A percentile compares a stretch with the other conserved stretches of the same genome.
Evolutionary conservation across 2,888 invertebrate species (phyloP).

Genomic region (Mechanitis messenoides): DNA sequence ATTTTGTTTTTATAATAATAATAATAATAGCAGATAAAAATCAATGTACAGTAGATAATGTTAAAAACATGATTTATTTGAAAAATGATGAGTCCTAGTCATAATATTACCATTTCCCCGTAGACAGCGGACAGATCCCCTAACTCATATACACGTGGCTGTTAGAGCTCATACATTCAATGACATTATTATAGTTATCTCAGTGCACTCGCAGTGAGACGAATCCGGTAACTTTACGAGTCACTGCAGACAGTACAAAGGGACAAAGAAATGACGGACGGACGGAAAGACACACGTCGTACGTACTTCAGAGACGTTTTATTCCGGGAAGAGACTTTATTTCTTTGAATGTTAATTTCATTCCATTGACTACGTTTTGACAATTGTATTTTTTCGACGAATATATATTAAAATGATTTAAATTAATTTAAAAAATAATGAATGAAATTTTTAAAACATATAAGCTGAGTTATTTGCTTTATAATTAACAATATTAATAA

Average conservation of each 20-base stretch:
- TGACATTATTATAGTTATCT: slow-evolving; percentile 9
- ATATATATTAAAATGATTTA: too few relatives aligned
- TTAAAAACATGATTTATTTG: background rate
- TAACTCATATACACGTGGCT: slow-evolving; percentile 1
- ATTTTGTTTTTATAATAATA: too few relatives aligned
- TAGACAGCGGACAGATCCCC: slow-evolving; percentile 6
- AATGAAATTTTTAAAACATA: too few relatives aligned
- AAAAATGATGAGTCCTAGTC: background rate
- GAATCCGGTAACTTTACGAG: slow-evolving; percentile 25
- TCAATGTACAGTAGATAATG: too few relatives aligned
- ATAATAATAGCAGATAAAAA: too few relatives aligned
- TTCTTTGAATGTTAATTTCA: slow-evolving; percentile 6
- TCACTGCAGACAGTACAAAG: slow-evolving; percentile 19
- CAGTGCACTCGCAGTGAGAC: slow-evolving; percentile 15
- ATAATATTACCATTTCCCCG: background rate
- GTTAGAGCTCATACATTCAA: slow-evolving; percentile 4
- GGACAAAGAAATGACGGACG: slow-evolving; percentile 23
- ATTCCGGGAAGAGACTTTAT: background rate
- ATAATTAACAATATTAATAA: too few relatives aligned
- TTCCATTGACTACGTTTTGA: background rate
- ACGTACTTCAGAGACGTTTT: slow-evolving; percentile 24
- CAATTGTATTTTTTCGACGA: background rate
- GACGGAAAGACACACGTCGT: slow-evolving; percentile 24
- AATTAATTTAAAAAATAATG: too few relatives aligned
- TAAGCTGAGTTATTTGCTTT: too few relatives aligned